Base-by-base conservation (phyloP, 2,113 vertebrate genomes). In the Pelodiscus sinensis region DNA sequence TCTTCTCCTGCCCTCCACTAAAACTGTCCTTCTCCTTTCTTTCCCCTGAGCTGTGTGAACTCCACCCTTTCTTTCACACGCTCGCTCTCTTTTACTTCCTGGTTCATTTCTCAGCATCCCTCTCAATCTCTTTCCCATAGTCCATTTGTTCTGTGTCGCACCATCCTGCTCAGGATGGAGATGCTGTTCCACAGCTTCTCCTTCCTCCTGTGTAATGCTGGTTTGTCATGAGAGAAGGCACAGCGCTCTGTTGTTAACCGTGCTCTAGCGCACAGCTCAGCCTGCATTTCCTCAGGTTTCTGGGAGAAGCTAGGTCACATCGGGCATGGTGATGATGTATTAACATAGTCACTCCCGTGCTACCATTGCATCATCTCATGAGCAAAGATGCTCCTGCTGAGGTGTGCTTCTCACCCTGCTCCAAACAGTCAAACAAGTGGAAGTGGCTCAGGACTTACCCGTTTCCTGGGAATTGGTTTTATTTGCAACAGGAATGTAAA, bases 31-130 rank as follows among this genome's bases (percentile, higher is more conserved):
- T 25, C 82, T 82, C 75, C 55, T 38, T 56, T 51, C 79, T 82
- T 90, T 84, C 88, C 88, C 52, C 55, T 56, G 79, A 89, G 65
- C 81, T 71, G 77, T 60, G 57, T 85, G 87, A 92, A 85, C 22
- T 75, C 71, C 38, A 24, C 24, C 22, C 22, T 9, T 75, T 1
- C 38, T 25, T 50, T 75, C 24, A 52, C 38, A 52, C 51, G 79
- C 90, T 52, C 84, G 19, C 83, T 83, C 84, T 79, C 57, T 88
- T 21, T 80, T 90, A 55, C 84, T 60, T 62, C 71, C 81, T 84
- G 71, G 62, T 77, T 73, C 90, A 82, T 22, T 31, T 82, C 51
- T 75, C n/a, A 81, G 31, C 80, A 12, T 44, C 15, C 18, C 29
- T 79, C 85, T 57, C 50, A 75, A 51, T n/a, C 52, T 83, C 57